Base-by-base conservation (phyloP, 2,797 vertebrate species). In the Gymnopithys bicolor region DNA sequence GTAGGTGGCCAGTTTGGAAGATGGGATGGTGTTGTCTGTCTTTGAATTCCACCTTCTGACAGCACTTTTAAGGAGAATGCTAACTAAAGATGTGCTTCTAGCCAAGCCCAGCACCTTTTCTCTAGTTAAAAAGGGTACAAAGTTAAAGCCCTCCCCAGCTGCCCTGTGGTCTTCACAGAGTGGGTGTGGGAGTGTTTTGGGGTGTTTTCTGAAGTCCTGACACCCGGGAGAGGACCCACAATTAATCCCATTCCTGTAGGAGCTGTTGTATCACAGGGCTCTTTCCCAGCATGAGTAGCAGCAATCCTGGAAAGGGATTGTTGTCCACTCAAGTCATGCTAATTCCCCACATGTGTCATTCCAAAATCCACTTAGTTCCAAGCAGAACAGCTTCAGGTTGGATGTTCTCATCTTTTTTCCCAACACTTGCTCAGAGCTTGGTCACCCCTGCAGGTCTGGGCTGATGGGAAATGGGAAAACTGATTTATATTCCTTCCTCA, bases 251-350 rank as follows among this genome's bases (percentile, higher is more conserved):
- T 55, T 87, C 35, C 52, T 68, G 19, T 27, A 19, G 51, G 30
- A 89, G 41, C 19, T 2, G 0, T 80, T 53, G 33, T 87, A 27
- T 60, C 22, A 55, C 17, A 3, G 4, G 2, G 17, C 11, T 80
- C n/a, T 43, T 77, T 35, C 23, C 48, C 32, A 75, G n/a, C 16
- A 8, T 25, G 19, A 89, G 52, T 22, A 86, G 32, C 33, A 81
- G 56, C 35, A 48, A 30, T 19, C 49, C n/a, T 39, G 21, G 25
- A 75, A 56, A 1, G 3, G n/a, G n/a, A 15, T 53, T 1, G 0
- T 11, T 74, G 30, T 69, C 89, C 23, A 8, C 43, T 69, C 15
- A 33, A 33, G 37, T 89, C 15, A 7, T 55, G n/a, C 33, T 79
- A 67, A 64, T 64, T 79, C 21, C 41, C 19, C 58, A 49, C 32